Evolutionary conservation across 2,888 invertebrate genomes (phyloP).

Genomic region (Selenia dentaria): DNA sequence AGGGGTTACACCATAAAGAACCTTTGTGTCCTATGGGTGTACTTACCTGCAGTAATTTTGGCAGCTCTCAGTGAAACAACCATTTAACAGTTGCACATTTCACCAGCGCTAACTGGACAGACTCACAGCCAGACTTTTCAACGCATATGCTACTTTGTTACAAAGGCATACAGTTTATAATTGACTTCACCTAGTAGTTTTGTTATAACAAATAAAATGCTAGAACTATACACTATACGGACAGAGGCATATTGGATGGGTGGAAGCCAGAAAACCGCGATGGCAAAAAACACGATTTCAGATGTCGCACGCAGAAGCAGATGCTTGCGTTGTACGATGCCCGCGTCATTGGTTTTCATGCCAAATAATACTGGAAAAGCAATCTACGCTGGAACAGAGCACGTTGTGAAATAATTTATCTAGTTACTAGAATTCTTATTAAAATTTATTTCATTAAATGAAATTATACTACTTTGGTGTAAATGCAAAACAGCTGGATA

Average conservation of each 20-base stretch:
- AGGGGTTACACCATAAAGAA: slow-evolving; percentile 31
- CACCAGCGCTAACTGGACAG: slow-evolving; percentile 25
- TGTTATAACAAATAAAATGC: slow-evolving; percentile 20
- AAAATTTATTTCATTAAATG: neutral
- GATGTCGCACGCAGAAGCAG: slow-evolving; percentile 31
- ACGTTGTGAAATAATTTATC: neutral
- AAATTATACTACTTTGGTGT: too few relatives aligned
- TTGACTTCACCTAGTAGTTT: neutral
- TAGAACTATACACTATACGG: slow-evolving; percentile 29
- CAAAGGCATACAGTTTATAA: slow-evolving; percentile 11
- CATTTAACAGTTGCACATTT: slow-evolving; percentile 43
- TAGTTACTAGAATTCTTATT: neutral
- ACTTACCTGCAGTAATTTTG: slow-evolving; percentile 42
- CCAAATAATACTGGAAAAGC: slow-evolving; percentile 30
- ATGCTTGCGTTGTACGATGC: slow-evolving; percentile 25
- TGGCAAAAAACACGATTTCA: slow-evolving; percentile 27
- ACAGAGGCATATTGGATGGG: slow-evolving; percentile 29
- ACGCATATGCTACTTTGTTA: slow-evolving; percentile 12
- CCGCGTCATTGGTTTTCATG: slow-evolving; percentile 28
- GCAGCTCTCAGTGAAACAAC: slow-evolving; percentile 40
- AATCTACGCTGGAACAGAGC: slow-evolving; percentile 1
- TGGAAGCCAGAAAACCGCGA: slow-evolving; percentile 27
- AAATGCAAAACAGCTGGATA: too few relatives aligned
- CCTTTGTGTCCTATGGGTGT: slow-evolving; percentile 42
- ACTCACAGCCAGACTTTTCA: slow-evolving; percentile 15